These are phyloP conservation scores for Craseonycteris thonglongyai DNA, from an alignment of 2,113 vertebrate genomes.

Conservation along the genomic window DNA sequence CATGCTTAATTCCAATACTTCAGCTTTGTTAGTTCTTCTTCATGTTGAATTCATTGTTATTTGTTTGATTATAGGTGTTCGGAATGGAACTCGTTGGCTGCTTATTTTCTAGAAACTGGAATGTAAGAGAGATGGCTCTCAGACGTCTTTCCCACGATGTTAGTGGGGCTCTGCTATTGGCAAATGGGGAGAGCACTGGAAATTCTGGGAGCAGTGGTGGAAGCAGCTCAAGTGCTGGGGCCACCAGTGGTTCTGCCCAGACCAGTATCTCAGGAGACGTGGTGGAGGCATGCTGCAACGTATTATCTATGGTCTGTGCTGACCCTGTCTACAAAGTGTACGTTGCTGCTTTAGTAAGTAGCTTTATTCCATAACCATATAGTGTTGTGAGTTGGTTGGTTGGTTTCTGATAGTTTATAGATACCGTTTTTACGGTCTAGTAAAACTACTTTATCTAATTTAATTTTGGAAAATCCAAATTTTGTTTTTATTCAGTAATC, in stretches of 20 bases:
- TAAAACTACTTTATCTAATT: background rate
- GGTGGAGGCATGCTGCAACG: constrained; percentile 90
- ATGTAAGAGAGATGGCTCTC: constrained; percentile 92
- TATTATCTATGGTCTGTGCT: constrained; percentile 90
- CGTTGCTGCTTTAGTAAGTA: constrained; percentile 93
- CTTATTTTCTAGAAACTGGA: constrained; percentile 95
- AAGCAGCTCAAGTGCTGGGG: constrained; percentile 69
- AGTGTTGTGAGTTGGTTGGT: background rate
- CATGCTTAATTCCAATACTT: background rate
- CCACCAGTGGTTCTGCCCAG: constrained; percentile 78
- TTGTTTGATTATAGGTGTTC: constrained; percentile 81
- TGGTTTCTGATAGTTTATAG: background rate
- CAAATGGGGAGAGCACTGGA: constrained; percentile 90
- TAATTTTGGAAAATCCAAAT: constrained; percentile 5
- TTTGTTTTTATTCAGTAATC: background rate
- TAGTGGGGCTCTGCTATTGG: constrained; percentile 89
- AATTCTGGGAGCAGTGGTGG: constrained; percentile 77
- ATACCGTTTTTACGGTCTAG: background rate
- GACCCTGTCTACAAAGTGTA: constrained; percentile 96
- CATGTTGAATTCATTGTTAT: background rate
- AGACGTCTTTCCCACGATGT: constrained; percentile 91
- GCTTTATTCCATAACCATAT: background rate
- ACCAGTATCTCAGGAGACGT: constrained; percentile 84
- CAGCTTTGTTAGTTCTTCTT: background rate
- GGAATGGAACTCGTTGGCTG: constrained; percentile 91